Base-by-base conservation (phyloP, 2,888 invertebrate genomes). In the Meta bourneti region DNA sequence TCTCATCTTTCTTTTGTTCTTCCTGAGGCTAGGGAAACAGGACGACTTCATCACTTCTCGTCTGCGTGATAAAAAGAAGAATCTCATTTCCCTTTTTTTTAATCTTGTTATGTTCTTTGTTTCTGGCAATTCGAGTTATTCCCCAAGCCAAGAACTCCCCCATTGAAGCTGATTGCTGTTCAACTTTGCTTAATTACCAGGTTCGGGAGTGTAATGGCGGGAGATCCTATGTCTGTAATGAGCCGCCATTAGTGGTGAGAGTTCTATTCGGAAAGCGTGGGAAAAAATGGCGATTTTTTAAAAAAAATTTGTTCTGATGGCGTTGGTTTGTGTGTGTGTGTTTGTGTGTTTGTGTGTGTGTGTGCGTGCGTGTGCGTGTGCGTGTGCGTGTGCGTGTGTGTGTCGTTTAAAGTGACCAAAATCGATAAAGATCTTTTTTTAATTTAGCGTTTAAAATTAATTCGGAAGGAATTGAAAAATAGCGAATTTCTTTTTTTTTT, bases 41-140 rank as follows among this genome's bases (percentile, higher is more conserved):
- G 75, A 13, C 61, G 75, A 75, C 75, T 75, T 75, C 75, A 75
- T 75, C 75, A 75, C 48, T 75, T 75, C 48, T 75, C 75, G 16
- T 8, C n/a, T 75, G 75, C 48, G 13, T 13, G 5, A 49, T 49
- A 75, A 75, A 75, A 75, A 16, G 7, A 75, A 48, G 75, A 75
- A 75, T 48, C 20, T 61, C 61, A 16, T 61, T 61, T 61, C 61
- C 61, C 16, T 5, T 6, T 61, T 61, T 61, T 61, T 61, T 61
- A 61, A 61, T 61, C 5, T 9, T 61, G 8, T 61, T 61, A 61
- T 61, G 0, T 61, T 61, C 61, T 61, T 61, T 61, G 61, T 61
- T 16, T 61, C 16, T 61, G 13, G 61, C 61, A 61, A 61, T 61
- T 61, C 61, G 9, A 61, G 61, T 61, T 74, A 74, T 74, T 48